A percentile compares a stretch with the other conserved stretches of the same genome.
Conservation (phyloP, 2,888 invertebrate genomes). For the Mythimna pallens region DNA sequence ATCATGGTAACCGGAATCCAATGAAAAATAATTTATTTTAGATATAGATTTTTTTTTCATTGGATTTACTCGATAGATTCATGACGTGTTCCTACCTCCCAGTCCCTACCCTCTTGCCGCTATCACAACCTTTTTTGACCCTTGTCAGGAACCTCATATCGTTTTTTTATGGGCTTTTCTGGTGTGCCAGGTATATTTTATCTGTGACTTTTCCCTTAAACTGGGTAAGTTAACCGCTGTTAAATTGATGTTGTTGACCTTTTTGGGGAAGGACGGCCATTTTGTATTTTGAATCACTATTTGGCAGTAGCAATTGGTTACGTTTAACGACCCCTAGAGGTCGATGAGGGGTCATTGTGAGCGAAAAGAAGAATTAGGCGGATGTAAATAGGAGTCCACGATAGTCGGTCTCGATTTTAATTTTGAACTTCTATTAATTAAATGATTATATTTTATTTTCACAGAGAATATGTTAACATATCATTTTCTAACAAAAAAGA, state of each 20-base stretch:
- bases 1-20: constrained; percentile 20
- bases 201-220: constrained; percentile 38
- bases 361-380: neutral
- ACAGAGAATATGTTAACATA: too few species aligned
- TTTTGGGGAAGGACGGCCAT: constrained; percentile 11
- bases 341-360: neutral
- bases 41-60: too few species aligned
- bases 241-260: constrained; percentile 22
- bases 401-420: neutral
- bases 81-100: neutral
- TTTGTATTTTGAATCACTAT: constrained; percentile 2
- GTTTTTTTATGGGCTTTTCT: constrained; percentile 38
- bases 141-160: constrained; percentile 45
- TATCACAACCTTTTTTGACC: constrained; percentile 50
- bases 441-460: too few species aligned
- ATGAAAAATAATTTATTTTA: constrained; percentile 42
- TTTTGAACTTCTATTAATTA: too few species aligned
- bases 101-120: neutral
- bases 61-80: constrained; percentile 12
- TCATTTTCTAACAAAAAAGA: neutral
- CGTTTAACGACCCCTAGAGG: neutral
- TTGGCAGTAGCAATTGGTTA: neutral
- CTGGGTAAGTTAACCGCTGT: constrained; percentile 40
- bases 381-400: neutral
- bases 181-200: constrained; percentile 36